Percentiles rank a stretch among this genome's conserved stretches.
Evolutionary conservation across 2,888 invertebrate species (phyloP).

Genomic region (Cryptocheilus praepositus): DNA sequence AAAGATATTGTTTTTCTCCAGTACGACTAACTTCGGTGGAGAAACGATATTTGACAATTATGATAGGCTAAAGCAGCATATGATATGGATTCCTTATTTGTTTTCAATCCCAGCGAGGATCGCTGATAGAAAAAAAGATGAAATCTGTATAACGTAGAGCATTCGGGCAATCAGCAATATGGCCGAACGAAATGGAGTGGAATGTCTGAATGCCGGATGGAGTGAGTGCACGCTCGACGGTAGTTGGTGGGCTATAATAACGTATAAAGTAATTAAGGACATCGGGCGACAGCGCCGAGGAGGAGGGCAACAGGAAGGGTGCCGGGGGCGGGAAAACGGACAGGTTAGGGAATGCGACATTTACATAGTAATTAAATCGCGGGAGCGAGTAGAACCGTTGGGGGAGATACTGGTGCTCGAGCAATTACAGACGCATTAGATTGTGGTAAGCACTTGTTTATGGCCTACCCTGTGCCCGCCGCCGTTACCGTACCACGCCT

Average conservation of each 20-base stretch:
- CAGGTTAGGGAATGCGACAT: conserved; percentile 74
- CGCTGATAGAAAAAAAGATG: too few relatives aligned
- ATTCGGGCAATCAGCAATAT: conserved; percentile 50
- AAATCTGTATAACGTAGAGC: conserved; percentile 21
- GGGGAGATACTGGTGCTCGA: conserved; percentile 73
- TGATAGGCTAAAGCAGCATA: too few relatives aligned
- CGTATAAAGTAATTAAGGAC: conserved; percentile 75
- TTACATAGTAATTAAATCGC: conserved; percentile 76
- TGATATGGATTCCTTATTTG: too few relatives aligned
- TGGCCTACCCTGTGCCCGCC: conserved; percentile 48
- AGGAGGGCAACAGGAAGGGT: conserved; percentile 37
- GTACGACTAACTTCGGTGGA: too few relatives aligned
- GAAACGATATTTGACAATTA: too few relatives aligned
- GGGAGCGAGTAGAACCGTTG: conserved; percentile 72
- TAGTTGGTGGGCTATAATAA: conserved; percentile 73
- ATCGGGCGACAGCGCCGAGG: conserved; percentile 70
- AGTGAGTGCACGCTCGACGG: conserved; percentile 63
- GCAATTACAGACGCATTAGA: conserved; percentile 75
- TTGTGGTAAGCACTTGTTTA: conserved; percentile 73
- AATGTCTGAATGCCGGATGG: conserved; percentile 43
- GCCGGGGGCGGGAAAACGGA: conserved; percentile 58
- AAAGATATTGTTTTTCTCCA: too few relatives aligned
- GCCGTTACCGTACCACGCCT: too few relatives aligned
- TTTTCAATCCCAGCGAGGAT: too few relatives aligned
- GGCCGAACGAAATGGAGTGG: conserved; percentile 54